These are phyloP conservation scores for Myiotriccus ornatus DNA, from an alignment of 2,797 vertebrate genomes.

Conservation along the genomic window DNA sequence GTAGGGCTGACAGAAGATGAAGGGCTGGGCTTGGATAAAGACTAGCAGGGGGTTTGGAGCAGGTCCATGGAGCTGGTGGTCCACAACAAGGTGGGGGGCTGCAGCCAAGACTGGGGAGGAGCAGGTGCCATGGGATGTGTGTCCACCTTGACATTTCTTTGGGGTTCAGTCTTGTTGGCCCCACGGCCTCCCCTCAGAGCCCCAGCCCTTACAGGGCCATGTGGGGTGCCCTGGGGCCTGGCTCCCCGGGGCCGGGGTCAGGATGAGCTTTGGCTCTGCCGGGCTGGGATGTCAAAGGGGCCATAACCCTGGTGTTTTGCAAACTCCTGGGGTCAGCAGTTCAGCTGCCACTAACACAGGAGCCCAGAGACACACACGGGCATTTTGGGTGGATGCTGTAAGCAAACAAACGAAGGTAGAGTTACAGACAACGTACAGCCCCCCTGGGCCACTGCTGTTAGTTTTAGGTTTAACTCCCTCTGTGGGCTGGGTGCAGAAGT, in stretches of 20 bases:
- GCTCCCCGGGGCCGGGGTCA: background rate
- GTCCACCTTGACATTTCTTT: background rate
- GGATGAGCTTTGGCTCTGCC: slow-evolving; percentile 39
- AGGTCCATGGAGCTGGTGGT: background rate
- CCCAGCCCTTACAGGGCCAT: fast-evolving
- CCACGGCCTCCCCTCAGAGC: fast-evolving
- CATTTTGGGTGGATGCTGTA: slow-evolving; percentile 67
- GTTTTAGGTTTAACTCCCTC: slow-evolving; percentile 25
- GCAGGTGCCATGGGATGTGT: background rate
- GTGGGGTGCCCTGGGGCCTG: background rate
- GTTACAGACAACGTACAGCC: background rate
- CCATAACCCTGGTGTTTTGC: slow-evolving; percentile 68
- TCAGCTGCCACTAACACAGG: slow-evolving; percentile 67
- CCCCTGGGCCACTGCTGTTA: background rate
- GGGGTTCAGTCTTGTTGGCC: background rate
- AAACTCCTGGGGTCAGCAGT: slow-evolving; percentile 72
- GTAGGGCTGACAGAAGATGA: background rate
- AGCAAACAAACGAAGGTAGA: slow-evolving; percentile 66
- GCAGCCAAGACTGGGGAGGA: background rate
- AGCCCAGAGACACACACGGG: slow-evolving; percentile 63
- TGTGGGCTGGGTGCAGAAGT: fast-evolving
- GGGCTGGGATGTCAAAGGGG: slow-evolving; percentile 56
- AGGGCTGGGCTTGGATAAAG: background rate
- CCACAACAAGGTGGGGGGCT: background rate
- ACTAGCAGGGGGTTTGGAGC: background rate